phyloP scores from a whole-genome alignment of 2,797 vertebrate genomes.

The Ataeniobius toweri region DNA sequence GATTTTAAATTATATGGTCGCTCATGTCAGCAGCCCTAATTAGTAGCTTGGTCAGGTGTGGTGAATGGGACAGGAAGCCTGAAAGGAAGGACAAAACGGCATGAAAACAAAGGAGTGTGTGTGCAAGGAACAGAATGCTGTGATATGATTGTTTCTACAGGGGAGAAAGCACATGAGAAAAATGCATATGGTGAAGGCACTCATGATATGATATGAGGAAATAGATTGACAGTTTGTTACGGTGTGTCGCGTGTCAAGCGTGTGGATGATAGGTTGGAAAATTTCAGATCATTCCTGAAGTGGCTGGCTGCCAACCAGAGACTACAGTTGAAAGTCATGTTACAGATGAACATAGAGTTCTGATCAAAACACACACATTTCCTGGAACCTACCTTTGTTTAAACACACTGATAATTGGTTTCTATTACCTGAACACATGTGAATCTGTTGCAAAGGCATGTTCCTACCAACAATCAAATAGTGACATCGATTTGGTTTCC shows the following conservation, averaged over 20 bases:
- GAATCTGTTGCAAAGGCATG: not conserved
- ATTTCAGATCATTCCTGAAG: conserved; percentile 24
- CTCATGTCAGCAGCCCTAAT: conserved; percentile 74
- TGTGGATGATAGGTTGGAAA: conserved; percentile 31
- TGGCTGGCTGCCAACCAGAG: conserved; percentile 50
- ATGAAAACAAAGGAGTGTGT: conserved; percentile 30
- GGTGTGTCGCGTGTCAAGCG: conserved; percentile 42
- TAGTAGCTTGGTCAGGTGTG: conserved; percentile 77
- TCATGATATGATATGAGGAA: not conserved
- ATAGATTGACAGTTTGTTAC: conserved; percentile 12
- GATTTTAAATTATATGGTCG: conserved; percentile 76
- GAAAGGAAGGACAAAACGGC: conserved; percentile 47
- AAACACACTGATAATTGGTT: conserved; percentile 9
- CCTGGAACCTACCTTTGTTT: conserved; percentile 6
- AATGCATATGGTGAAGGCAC: not conserved
- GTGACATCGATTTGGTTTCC: not conserved
- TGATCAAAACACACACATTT: conserved; percentile 15
- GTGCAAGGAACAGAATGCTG: conserved; percentile 4
- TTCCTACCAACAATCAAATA: not conserved
- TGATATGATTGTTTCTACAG: conserved; percentile 23
- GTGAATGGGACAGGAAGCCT: conserved; percentile 71
- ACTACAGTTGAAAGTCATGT: conserved; percentile 14
- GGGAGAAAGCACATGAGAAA: conserved; percentile 43
- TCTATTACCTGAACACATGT: not conserved
- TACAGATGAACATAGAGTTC: conserved; percentile 7